Percentiles rank a stretch among this genome's conserved stretches.
Conservation (phyloP, 30 jellyfish, hydroid and myxozoan species). For the Sanderia malayensis region DNA sequence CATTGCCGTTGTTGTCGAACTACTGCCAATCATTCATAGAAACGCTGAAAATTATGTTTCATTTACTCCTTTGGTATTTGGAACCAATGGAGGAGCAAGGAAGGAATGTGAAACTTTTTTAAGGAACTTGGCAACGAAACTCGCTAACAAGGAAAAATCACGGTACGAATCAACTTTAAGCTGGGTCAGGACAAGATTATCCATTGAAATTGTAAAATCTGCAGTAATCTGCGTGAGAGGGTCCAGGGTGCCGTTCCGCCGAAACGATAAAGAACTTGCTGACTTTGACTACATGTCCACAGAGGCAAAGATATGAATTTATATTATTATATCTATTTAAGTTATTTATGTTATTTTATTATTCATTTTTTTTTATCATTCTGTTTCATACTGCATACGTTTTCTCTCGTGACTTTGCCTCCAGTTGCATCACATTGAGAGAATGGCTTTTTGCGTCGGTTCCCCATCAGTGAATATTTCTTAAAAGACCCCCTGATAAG, state of each 20-base stretch:
- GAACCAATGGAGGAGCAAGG: conserved; percentile 25
- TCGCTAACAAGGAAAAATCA: conserved; percentile 12
- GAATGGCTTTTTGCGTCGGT: too few species aligned
- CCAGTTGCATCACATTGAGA: too few species aligned
- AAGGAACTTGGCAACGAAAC: conserved; percentile 11
- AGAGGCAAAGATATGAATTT: conserved; percentile 11
- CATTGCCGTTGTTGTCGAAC: too few species aligned
- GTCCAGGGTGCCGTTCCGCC: conserved; percentile 13
- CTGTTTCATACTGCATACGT: too few species aligned
- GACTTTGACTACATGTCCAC: conserved; percentile 12
- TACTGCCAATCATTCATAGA: too few species aligned
- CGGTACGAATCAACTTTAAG: conserved; percentile 19
- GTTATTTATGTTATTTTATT: too few species aligned
- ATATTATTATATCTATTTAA: too few species aligned
- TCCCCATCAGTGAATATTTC: too few species aligned
- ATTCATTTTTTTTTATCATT: too few species aligned
- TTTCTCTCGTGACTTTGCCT: too few species aligned
- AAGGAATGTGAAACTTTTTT: conserved; percentile 18
- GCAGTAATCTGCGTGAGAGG: conserved; percentile 18
- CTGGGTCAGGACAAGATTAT: conserved; percentile 8
- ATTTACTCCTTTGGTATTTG: conserved; percentile 22
- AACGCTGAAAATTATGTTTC: too few species aligned
- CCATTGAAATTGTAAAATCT: background rate
- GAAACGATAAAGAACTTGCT: conserved; percentile 5
- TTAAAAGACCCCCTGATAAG: too few species aligned